These are phyloP conservation scores for Actinernus sp. DNA, from an alignment of 92 coral and sea anemone species.

Conservation along the genomic window DNA sequence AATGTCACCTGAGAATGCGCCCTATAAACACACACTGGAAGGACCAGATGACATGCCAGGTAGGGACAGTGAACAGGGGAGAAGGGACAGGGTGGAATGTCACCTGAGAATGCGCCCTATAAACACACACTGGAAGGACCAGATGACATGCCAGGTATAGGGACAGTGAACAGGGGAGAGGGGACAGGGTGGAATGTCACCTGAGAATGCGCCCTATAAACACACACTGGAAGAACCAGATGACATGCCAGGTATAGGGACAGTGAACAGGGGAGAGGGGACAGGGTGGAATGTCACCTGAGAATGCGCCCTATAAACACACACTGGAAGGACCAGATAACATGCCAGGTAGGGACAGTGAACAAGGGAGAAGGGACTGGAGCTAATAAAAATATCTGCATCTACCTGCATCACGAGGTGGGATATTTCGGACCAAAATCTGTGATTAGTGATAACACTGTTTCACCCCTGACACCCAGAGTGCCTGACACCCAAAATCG, in stretches of 20 bases:
- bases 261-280: background rate
- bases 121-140: background rate
- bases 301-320: background rate
- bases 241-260: background rate
- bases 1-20: background rate
- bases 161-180: background rate
- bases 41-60: background rate
- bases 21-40: background rate
- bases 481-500: too few species aligned
- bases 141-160: background rate
- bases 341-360: background rate
- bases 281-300: background rate
- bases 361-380: too few species aligned
- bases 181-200: background rate
- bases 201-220: background rate
- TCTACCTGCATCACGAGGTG: too few species aligned
- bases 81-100: background rate
- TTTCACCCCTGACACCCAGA: too few species aligned
- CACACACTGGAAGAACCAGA: background rate
- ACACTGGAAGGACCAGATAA: background rate
- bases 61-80: background rate
- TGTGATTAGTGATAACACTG: too few species aligned
- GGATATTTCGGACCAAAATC: too few species aligned
- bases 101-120: background rate
- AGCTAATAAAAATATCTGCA: too few species aligned